Conservation (phyloP, 2,797 vertebrate genomes). For the Propithecus deckenii region DNA sequence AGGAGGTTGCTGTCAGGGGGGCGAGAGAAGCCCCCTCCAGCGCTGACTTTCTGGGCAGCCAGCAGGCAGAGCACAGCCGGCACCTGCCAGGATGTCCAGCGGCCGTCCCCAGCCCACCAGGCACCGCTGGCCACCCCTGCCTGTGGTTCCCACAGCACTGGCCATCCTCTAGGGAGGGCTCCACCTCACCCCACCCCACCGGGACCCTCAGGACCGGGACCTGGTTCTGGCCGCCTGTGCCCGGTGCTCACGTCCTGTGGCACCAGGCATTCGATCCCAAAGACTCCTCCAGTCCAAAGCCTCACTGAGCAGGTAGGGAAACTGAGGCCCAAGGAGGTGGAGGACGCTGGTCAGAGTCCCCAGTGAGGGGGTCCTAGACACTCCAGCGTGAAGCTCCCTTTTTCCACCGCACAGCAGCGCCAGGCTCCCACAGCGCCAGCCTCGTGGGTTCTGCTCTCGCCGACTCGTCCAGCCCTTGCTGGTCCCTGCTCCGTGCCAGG, state of each 20-base stretch:
- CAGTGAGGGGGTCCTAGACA: background rate
- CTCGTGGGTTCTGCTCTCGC: rapidly evolving
- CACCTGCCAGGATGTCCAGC: background rate
- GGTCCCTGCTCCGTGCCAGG: background rate
- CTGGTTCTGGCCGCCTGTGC: background rate
- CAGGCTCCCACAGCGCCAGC: rapidly evolving
- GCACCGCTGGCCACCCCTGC: background rate
- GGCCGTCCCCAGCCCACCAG: background rate
- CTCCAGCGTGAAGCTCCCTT: background rate
- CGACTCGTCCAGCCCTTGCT: rapidly evolving
- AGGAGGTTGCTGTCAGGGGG: rapidly evolving
- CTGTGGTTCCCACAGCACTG: background rate
- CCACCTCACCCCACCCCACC: background rate
- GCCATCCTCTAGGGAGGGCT: rapidly evolving
- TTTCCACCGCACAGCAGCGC: too few species aligned
- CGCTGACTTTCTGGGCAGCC: background rate
- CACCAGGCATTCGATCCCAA: background rate
- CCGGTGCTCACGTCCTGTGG: background rate
- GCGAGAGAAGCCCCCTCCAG: too few species aligned
- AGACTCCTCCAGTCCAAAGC: background rate
- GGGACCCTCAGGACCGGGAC: background rate
- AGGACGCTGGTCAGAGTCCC: too few species aligned
- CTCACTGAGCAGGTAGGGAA: too few species aligned
- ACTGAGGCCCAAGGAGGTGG: too few species aligned
- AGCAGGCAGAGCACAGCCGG: too few species aligned